Evolutionary conservation across 2,797 vertebrate genomes (phyloP).

Genomic region (Danio kyathit): DNA sequence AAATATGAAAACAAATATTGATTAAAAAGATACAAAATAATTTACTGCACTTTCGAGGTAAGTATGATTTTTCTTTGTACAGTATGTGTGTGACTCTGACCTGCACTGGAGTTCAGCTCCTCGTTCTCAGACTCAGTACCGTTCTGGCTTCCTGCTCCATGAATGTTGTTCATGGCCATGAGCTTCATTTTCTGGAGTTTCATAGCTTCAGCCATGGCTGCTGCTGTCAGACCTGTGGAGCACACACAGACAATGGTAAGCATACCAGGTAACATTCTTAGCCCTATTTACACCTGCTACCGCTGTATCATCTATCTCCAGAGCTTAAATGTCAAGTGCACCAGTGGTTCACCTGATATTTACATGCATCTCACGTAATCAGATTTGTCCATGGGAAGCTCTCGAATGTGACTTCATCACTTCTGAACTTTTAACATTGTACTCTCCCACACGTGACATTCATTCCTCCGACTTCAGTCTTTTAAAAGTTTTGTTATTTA

Average conservation of each 20-base stretch:
- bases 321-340: conserved; percentile 7
- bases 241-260: conserved; percentile 1
- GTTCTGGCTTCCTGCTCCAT: conserved; percentile 85
- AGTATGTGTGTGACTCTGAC: conserved; percentile 65
- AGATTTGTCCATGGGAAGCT: not conserved
- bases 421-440: not conserved
- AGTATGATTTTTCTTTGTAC: not conserved
- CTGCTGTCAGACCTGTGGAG: conserved; percentile 79
- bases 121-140: conserved; percentile 87
- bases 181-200: conserved; percentile 92
- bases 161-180: conserved; percentile 83
- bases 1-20: not conserved
- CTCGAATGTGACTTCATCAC: not conserved
- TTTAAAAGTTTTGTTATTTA: no score
- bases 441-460: no score
- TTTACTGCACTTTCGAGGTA: not conserved
- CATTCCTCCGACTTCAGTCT: no score
- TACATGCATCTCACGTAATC: conserved; percentile 1
- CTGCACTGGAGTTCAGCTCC: conserved; percentile 85
- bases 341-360: conserved; percentile 5
- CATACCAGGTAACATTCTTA: not conserved
- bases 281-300: conserved; percentile 12
- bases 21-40: not conserved
- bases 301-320: conserved; percentile 6
- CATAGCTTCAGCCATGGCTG: conserved; percentile 90